phyloP scores from a whole-genome alignment of 1,140 invertebrate species.

The Apolygus lucorum region DNA sequence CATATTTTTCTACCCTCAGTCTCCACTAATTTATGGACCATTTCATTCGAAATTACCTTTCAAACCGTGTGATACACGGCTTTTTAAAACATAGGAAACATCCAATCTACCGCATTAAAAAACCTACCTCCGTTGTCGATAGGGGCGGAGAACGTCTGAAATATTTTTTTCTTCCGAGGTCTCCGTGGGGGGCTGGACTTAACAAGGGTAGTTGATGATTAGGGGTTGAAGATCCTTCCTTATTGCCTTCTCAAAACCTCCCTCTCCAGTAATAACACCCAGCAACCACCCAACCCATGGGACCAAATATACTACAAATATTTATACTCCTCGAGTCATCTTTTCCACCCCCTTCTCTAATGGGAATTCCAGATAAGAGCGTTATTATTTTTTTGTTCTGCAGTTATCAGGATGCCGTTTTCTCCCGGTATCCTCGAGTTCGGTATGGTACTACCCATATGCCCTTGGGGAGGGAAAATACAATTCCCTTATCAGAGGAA shows the following conservation, averaged over 20 bases:
- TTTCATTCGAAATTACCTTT: conserved; percentile 17
- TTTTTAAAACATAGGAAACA: conserved; percentile 18
- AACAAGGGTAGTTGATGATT: conserved; percentile 24
- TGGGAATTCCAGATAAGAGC: conserved; percentile 21
- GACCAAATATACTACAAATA: conserved; percentile 24
- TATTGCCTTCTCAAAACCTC: conserved; percentile 19
- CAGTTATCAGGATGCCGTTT: conserved; percentile 13
- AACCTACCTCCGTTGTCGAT: not conserved
- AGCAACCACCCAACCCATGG: not conserved
- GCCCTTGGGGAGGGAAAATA: no score
- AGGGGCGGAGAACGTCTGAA: not conserved
- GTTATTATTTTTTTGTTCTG: conserved; percentile 17
- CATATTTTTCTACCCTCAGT: no score
- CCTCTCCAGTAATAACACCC: conserved; percentile 9
- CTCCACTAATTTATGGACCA: conserved; percentile 1
- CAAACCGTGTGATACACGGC: conserved; percentile 6
- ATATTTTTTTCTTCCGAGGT: conserved; percentile 11
- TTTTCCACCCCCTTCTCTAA: conserved; percentile 17
- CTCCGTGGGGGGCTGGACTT: conserved; percentile 5
- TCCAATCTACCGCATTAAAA: conserved; percentile 15
- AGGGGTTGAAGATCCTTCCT: conserved; percentile 21
- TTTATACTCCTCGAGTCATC: conserved; percentile 14
- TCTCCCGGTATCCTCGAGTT: not conserved
- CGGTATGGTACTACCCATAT: no score
- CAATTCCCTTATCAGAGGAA: no score